Percentiles rank a stretch among this genome's conserved stretches.
phyloP scores from a whole-genome alignment of 1,140 invertebrate genomes.

The Arctopsyche grandis region DNA sequence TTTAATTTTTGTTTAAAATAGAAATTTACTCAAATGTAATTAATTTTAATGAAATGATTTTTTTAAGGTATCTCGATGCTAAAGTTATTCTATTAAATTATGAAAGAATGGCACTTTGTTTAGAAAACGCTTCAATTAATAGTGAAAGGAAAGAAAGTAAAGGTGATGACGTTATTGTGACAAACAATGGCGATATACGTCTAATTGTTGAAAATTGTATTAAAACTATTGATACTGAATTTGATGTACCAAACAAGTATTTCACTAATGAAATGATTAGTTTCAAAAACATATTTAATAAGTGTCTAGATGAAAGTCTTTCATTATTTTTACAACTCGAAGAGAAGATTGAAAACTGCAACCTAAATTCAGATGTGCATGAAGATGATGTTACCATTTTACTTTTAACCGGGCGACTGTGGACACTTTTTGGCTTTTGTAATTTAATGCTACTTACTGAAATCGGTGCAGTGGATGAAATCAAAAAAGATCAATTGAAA shows the following conservation, averaged over 20 bases:
- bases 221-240: neutral
- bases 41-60: slow-evolving; percentile 12
- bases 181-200: neutral
- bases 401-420: slow-evolving; percentile 22
- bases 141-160: neutral
- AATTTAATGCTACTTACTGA: slow-evolving; percentile 58
- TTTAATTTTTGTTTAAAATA: neutral
- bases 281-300: slow-evolving; percentile 15
- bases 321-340: neutral
- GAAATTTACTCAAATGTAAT: neutral
- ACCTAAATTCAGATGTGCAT: neutral
- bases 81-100: slow-evolving; percentile 46
- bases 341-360: neutral
- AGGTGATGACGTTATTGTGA: neutral
- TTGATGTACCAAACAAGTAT: slow-evolving; percentile 6
- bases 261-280: slow-evolving; percentile 14
- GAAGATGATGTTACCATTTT: slow-evolving; percentile 6
- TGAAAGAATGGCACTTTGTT: slow-evolving; percentile 44
- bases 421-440: slow-evolving; percentile 44
- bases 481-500: slow-evolving; percentile 77
- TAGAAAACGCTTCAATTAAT: slow-evolving; percentile 34
- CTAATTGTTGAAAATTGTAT: slow-evolving; percentile 11
- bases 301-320: neutral
- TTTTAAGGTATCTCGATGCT: slow-evolving; percentile 44
- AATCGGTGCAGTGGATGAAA: slow-evolving; percentile 74